phyloP scores from a whole-genome alignment of 1,140 invertebrate species.

The Charaxes varanes region DNA sequence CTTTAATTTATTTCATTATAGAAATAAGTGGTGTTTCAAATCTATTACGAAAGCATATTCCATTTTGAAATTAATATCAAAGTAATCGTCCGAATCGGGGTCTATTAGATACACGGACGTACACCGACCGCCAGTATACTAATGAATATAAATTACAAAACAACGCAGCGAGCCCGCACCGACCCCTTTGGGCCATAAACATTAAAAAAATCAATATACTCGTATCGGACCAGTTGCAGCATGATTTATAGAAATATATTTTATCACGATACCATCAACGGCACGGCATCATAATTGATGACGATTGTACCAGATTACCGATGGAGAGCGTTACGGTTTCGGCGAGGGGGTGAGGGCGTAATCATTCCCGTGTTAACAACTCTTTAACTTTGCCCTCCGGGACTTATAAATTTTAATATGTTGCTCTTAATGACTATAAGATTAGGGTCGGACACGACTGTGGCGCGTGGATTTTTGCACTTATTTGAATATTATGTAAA shows the following conservation, averaged over 20 bases:
- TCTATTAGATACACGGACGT: conserved; percentile 8
- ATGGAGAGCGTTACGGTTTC: conserved; percentile 12
- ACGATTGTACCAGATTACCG: conserved; percentile 36
- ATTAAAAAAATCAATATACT: conserved; percentile 65
- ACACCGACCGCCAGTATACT: conserved; percentile 21
- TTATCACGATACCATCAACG: conserved; percentile 65
- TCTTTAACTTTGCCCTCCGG: conserved; percentile 39
- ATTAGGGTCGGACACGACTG: conserved; percentile 26
- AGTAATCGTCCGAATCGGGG: conserved; percentile 1
- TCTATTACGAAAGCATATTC: no score
- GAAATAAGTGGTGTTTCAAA: no score
- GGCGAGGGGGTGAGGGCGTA: conserved; percentile 28
- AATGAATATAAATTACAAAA: conserved; percentile 65
- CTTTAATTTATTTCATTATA: no score
- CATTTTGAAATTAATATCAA: conserved; percentile 2
- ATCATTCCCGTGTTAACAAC: conserved; percentile 66
- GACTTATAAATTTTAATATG: conserved; percentile 57
- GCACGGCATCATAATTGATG: conserved; percentile 55
- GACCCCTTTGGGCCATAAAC: conserved; percentile 59
- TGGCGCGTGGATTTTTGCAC: conserved; percentile 40
- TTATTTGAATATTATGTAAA: conserved; percentile 64
- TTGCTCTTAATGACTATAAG: conserved; percentile 46
- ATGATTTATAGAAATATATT: conserved; percentile 66
- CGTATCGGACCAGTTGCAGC: conserved; percentile 44
- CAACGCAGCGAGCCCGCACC: conserved; percentile 40